Evolutionary conservation across 1,140 invertebrate species (phyloP).

Genomic region (Drosophila nebulosa): DNA sequence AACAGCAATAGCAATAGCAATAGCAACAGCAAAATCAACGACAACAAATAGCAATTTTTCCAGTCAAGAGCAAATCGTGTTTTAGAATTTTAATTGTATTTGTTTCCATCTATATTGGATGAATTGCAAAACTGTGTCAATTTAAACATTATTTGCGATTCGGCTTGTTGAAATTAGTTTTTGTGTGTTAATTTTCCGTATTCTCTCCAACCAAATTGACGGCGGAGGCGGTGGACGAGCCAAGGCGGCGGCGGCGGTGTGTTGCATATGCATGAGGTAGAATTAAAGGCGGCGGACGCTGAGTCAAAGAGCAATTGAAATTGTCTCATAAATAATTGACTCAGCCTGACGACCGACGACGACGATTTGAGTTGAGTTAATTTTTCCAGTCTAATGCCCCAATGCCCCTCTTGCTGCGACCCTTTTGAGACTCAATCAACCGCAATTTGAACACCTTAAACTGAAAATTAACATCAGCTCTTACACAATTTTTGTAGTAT

Average conservation of each 20-base stretch:
- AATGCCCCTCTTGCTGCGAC: neutral
- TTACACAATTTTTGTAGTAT: conserved; percentile 50
- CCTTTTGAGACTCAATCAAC: conserved; percentile 27
- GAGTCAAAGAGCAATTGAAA: conserved; percentile 27
- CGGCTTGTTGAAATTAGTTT: conserved; percentile 14
- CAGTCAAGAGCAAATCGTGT: conserved; percentile 65
- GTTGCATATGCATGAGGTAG: conserved; percentile 36
- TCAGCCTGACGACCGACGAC: neutral
- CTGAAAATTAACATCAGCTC: conserved; percentile 64
- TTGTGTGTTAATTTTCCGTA: conserved; percentile 23
- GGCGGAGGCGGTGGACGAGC: neutral
- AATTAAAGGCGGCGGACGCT: neutral
- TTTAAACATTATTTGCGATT: neutral
- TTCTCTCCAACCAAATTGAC: neutral
- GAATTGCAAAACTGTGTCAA: conserved; percentile 65
- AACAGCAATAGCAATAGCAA: too few species aligned
- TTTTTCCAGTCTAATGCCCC: neutral
- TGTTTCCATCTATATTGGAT: conserved; percentile 55
- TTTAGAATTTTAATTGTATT: conserved; percentile 61
- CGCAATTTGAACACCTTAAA: conserved; percentile 64
- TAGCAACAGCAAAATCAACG: neutral
- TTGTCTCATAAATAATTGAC: conserved; percentile 22
- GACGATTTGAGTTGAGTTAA: too few species aligned
- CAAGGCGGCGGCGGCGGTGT: too few species aligned
- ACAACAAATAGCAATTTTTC: conserved; percentile 1